phyloP scores from a whole-genome alignment of 2,888 invertebrate species.

The Branchipolynoe longqiensis region DNA sequence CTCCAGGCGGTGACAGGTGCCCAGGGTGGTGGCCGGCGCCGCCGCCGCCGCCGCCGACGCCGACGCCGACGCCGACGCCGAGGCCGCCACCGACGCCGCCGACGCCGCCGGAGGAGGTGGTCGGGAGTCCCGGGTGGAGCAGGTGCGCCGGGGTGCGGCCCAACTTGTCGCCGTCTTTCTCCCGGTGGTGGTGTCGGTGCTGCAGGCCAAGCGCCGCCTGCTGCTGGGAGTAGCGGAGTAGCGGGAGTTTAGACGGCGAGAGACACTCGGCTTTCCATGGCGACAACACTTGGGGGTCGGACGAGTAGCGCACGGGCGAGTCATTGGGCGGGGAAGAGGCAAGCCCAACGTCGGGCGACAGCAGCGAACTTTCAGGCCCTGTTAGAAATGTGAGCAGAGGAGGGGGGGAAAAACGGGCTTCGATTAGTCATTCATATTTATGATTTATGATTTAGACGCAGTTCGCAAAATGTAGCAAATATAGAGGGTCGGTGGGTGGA shows the following conservation, averaged over 20 bases:
- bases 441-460: no score
- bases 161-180: not conserved
- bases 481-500: no score
- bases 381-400: not conserved
- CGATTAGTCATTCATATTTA: no score
- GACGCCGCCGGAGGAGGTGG: not conserved
- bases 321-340: conserved; percentile 46
- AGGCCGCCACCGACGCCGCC: not conserved
- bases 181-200: not conserved
- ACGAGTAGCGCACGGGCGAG: conserved; percentile 4
- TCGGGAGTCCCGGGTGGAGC: not conserved
- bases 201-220: not conserved
- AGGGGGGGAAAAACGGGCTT: no score
- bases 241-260: conserved; percentile 5
- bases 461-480: no score
- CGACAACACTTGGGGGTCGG: conserved; percentile 10
- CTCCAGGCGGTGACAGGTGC: not conserved
- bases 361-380: conserved; percentile 17
- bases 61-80: not conserved
- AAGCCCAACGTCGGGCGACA: conserved; percentile 11
- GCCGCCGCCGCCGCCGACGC: not conserved
- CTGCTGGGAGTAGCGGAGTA: conserved; percentile 20
- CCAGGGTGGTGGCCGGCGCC: not conserved
- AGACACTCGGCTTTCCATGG: conserved; percentile 42
- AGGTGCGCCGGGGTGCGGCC: not conserved